These are phyloP conservation scores for Pollenia angustigena DNA, from an alignment of 2,888 invertebrate species.

Conservation along the genomic window DNA sequence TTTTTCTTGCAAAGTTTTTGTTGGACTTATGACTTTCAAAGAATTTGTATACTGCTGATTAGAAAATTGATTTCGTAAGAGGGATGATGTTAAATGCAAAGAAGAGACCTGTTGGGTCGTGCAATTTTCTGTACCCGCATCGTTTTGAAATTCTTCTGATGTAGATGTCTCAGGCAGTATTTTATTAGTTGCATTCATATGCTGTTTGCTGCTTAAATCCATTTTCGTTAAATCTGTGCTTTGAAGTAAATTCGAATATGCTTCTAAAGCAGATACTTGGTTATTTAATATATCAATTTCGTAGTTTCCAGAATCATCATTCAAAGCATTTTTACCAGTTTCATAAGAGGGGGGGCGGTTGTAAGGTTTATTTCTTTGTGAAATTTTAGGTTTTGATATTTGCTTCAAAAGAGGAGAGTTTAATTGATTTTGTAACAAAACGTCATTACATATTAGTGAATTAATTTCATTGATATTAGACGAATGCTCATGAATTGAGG, in stretches of 20 bases:
- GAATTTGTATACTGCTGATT: conserved; percentile 30
- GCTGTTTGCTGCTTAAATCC: conserved; percentile 30
- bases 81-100: neutral
- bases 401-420: neutral
- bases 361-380: conserved; percentile 54
- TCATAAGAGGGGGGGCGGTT: conserved; percentile 13
- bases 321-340: neutral
- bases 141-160: neutral
- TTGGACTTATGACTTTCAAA: conserved; percentile 83
- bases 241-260: conserved; percentile 32
- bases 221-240: conserved; percentile 10
- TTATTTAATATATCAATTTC: conserved; percentile 23
- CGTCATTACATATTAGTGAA: neutral
- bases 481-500: neutral
- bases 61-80: neutral
- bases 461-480: neutral
- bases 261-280: conserved; percentile 7
- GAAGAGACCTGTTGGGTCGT: neutral
- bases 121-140: neutral
- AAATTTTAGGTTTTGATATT: neutral
- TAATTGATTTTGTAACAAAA: neutral
- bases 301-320: neutral
- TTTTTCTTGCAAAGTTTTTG: conserved; percentile 89
- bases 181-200: neutral
- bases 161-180: neutral